These are phyloP conservation scores for Zaprionus nigranus DNA, from an alignment of 1,140 invertebrate species.

Conservation along the genomic window DNA sequence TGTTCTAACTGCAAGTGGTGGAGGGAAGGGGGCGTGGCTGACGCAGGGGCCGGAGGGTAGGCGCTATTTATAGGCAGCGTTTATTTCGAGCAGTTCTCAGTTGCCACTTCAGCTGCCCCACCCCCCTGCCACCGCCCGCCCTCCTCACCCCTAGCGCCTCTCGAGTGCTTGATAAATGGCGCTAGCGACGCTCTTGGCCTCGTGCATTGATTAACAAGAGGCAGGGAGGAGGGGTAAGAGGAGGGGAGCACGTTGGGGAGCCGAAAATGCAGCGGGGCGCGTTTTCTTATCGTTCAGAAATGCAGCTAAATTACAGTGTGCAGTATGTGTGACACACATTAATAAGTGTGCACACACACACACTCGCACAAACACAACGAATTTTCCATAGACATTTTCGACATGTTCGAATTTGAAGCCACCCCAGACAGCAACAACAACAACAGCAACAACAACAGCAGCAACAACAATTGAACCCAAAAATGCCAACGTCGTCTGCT, in stretches of 20 bases:
- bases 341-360: conserved; percentile 18
- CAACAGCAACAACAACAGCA: conserved; percentile 28
- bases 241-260: not conserved
- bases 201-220: conserved; percentile 34
- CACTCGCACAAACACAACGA: not conserved
- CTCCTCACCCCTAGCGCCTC: conserved; percentile 8
- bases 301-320: conserved; percentile 28
- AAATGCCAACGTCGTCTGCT: conserved; percentile 47
- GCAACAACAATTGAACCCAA: conserved; percentile 39
- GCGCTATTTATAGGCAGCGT: conserved; percentile 54
- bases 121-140: not conserved
- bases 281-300: conserved; percentile 37
- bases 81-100: conserved; percentile 43
- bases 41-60: too few relatives aligned
- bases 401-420: conserved; percentile 39
- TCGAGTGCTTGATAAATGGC: conserved; percentile 53
- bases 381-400: conserved; percentile 43
- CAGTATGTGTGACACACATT: conserved; percentile 40
- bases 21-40: too few relatives aligned
- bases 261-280: conserved; percentile 15
- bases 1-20: conserved; percentile 1
- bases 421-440: conserved; percentile 39
- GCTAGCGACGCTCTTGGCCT: conserved; percentile 34
- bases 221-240: not conserved
- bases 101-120: conserved; percentile 32